These are phyloP conservation scores for Orestias chungarensis DNA, from an alignment of 2,797 vertebrate genomes.

Conservation along the genomic window DNA sequence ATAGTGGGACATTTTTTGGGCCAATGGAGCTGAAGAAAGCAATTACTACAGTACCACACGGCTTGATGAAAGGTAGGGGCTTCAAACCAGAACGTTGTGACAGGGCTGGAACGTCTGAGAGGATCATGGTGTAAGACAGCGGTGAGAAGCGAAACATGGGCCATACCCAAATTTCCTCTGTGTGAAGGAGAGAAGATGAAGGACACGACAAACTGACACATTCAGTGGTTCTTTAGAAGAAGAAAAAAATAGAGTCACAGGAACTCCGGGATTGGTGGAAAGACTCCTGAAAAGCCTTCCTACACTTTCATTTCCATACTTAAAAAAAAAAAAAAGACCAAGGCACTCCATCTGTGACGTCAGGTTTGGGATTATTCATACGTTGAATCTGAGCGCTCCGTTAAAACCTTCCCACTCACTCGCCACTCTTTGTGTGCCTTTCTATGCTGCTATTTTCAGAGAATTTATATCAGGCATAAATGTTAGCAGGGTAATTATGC, in stretches of 20 bases:
- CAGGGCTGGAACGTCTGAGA: slow-evolving; percentile 25
- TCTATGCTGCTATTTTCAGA: slow-evolving; percentile 6
- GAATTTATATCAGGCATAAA: not conserved
- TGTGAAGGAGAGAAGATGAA: slow-evolving; percentile 27
- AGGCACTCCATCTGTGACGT: slow-evolving; percentile 56
- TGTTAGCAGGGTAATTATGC: not conserved
- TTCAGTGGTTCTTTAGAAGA: slow-evolving; percentile 37
- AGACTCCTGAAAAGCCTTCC: slow-evolving; percentile 56
- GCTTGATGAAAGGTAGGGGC: slow-evolving; percentile 51
- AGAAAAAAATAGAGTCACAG: slow-evolving; percentile 38
- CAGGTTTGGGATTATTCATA: slow-evolving; percentile 67
- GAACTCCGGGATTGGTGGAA: slow-evolving; percentile 1
- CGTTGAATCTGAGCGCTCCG: slow-evolving; percentile 40
- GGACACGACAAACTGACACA: slow-evolving; percentile 18
- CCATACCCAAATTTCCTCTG: slow-evolving; percentile 23
- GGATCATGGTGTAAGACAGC: slow-evolving; percentile 30
- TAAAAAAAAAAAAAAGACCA: no score
- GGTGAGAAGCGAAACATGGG: slow-evolving; percentile 18
- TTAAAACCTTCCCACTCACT: slow-evolving; percentile 32
- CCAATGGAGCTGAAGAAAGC: slow-evolving; percentile 71
- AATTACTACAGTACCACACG: slow-evolving; percentile 61
- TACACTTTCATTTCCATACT: slow-evolving; percentile 63
- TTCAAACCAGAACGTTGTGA: slow-evolving; percentile 40
- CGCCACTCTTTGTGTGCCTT: not conserved
- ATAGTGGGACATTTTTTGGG: slow-evolving; percentile 65